phyloP scores from a whole-genome alignment of 1,140 invertebrate genomes.

The Heterodera schachtii region DNA sequence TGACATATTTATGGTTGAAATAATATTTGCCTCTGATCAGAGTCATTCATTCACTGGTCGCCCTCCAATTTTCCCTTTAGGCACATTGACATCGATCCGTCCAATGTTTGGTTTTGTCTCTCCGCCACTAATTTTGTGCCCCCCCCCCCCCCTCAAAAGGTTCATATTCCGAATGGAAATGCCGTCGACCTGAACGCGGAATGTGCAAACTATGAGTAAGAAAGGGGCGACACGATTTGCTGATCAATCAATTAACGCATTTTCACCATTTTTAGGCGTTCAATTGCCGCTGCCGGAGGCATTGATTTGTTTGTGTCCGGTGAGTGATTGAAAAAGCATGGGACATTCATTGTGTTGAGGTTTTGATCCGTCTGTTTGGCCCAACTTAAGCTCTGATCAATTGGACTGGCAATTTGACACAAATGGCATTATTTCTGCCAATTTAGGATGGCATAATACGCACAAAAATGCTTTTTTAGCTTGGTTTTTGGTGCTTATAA shows the following conservation, averaged over 20 bases:
- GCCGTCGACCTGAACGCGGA: constrained; percentile 82
- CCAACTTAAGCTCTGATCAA: too few species aligned
- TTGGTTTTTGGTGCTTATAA: too few species aligned
- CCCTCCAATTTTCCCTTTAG: not conserved
- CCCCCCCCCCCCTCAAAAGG: constrained; percentile 69
- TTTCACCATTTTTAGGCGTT: constrained; percentile 13
- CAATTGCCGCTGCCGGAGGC: constrained; percentile 84
- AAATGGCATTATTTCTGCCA: too few species aligned
- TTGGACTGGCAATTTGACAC: not conserved
- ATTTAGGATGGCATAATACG: too few species aligned
- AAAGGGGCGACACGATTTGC: constrained; percentile 65
- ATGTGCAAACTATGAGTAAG: constrained; percentile 81
- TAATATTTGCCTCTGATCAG: too few species aligned
- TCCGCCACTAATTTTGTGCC: not conserved
- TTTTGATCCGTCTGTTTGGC: too few species aligned
- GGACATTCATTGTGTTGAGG: too few species aligned
- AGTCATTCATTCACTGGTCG: too few species aligned
- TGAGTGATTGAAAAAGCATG: constrained; percentile 2
- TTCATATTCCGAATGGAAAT: constrained; percentile 92
- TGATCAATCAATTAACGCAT: not conserved
- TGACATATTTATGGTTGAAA: too few species aligned
- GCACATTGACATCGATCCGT: constrained; percentile 92
- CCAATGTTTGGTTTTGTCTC: not conserved
- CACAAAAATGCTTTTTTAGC: too few species aligned
- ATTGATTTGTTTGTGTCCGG: constrained; percentile 80